A percentile compares a stretch with the other conserved stretches of the same genome.
phyloP scores from a whole-genome alignment of 1,140 invertebrate genomes.

The Bombyx mandarina region DNA sequence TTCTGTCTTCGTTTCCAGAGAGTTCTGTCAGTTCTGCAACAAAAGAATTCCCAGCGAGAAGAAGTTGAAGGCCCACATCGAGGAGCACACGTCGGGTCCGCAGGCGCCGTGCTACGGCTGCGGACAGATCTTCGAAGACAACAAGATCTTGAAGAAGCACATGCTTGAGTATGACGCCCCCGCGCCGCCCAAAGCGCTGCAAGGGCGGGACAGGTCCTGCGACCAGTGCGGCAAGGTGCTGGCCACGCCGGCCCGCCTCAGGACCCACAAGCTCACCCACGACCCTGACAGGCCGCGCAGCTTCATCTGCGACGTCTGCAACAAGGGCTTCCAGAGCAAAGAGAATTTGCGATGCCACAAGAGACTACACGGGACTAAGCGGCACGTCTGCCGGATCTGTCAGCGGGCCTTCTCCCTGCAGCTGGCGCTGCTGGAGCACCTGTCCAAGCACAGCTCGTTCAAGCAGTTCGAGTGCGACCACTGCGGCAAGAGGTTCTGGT shows the following conservation, averaged over 20 bases:
- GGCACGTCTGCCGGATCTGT: not conserved
- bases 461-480: not conserved
- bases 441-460: not conserved
- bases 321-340: not conserved
- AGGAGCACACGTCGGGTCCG: not conserved
- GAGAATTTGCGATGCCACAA: not conserved
- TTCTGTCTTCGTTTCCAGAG: not conserved
- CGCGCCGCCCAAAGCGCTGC: not conserved
- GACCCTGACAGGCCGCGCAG: not conserved
- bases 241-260: not conserved
- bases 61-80: not conserved
- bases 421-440: not conserved
- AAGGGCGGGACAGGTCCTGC: not conserved
- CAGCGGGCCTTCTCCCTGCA: not conserved
- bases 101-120: not conserved
- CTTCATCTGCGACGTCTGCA: not conserved
- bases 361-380: not conserved
- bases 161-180: not conserved
- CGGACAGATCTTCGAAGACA: not conserved
- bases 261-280: not conserved
- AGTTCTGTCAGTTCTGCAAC: conserved; percentile 2
- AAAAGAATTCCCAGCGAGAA: not conserved
- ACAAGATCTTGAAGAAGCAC: not conserved
- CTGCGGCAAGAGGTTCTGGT: conserved; percentile 1
- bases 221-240: not conserved